These are phyloP conservation scores for Eupithecia pulchellata DNA, from an alignment of 2,888 invertebrate genomes.

Conservation along the genomic window DNA sequence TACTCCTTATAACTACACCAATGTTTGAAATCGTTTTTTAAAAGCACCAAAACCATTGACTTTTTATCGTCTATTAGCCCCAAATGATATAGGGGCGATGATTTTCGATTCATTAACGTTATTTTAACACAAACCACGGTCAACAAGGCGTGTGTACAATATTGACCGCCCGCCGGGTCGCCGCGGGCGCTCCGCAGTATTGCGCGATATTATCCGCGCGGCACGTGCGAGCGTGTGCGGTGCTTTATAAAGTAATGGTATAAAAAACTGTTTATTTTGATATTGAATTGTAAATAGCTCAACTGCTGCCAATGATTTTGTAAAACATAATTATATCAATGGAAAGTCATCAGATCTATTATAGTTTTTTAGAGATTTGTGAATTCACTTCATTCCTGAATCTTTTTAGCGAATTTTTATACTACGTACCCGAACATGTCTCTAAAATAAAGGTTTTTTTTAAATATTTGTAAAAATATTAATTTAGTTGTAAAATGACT, in stretches of 20 bases:
- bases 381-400: background rate
- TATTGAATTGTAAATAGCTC: background rate
- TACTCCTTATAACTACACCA: background rate
- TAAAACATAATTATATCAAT: background rate
- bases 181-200: conserved; percentile 66
- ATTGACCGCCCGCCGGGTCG: conserved; percentile 56
- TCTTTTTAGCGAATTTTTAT: background rate
- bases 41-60: conserved; percentile 15
- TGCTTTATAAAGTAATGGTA: conserved; percentile 49
- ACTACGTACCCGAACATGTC: background rate
- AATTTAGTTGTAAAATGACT: background rate
- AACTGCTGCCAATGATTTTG: background rate
- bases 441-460: background rate
- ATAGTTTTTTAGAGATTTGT: background rate
- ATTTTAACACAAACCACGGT: conserved; percentile 52
- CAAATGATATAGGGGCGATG: conserved; percentile 44
- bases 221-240: conserved; percentile 63
- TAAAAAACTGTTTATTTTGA: conserved; percentile 22
- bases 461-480: background rate
- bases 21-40: background rate
- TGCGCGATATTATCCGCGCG: conserved; percentile 57
- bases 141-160: conserved; percentile 45
- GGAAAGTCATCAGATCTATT: background rate
- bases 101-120: conserved; percentile 44
- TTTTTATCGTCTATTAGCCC: conserved; percentile 36